A percentile compares a stretch with the other conserved stretches of the same genome.
These are phyloP conservation scores for Encarsia formosa DNA, from an alignment of 2,888 invertebrate species.

Conservation along the genomic window DNA sequence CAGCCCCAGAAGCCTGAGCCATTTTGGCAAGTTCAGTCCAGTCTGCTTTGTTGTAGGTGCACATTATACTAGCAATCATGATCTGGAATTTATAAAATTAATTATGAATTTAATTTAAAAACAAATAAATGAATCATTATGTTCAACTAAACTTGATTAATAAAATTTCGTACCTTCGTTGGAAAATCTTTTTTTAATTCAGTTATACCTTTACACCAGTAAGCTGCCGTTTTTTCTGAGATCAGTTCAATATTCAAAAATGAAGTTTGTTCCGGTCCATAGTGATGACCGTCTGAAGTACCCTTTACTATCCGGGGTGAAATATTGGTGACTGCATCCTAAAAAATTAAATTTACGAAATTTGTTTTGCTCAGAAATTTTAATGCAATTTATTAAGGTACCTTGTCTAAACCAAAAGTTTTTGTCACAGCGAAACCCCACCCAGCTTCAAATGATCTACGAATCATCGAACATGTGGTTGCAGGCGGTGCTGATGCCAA, in stretches of 20 bases:
- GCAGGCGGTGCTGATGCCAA: conserved; percentile 96
- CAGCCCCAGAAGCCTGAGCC: conserved; percentile 81
- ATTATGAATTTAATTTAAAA: not conserved
- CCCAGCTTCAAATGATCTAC: conserved; percentile 90
- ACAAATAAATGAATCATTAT: not conserved
- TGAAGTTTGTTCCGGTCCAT: conserved; percentile 93
- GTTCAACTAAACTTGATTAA: not conserved
- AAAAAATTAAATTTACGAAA: conserved; percentile 30
- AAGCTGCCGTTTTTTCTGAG: conserved; percentile 90
- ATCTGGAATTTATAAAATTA: conserved; percentile 55
- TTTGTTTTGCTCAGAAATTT: too few relatives aligned
- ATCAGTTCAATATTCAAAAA: conserved; percentile 98
- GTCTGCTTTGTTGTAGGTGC: conserved; percentile 78
- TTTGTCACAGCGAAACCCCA: conserved; percentile 99
- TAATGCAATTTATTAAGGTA: conserved; percentile 46
- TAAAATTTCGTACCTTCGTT: conserved; percentile 60
- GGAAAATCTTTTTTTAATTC: conserved; percentile 93
- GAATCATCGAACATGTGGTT: conserved; percentile 90
- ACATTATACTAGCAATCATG: conserved; percentile 95
- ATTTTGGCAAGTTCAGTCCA: conserved; percentile 79
- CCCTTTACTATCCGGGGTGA: conserved; percentile 95
- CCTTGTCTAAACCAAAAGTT: conserved; percentile 92
- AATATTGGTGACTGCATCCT: conserved; percentile 94
- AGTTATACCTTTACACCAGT: conserved; percentile 84
- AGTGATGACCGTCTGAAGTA: conserved; percentile 84